phyloP scores from a whole-genome alignment of 1,140 invertebrate genomes.

The Dinothrombium tinctorium region DNA sequence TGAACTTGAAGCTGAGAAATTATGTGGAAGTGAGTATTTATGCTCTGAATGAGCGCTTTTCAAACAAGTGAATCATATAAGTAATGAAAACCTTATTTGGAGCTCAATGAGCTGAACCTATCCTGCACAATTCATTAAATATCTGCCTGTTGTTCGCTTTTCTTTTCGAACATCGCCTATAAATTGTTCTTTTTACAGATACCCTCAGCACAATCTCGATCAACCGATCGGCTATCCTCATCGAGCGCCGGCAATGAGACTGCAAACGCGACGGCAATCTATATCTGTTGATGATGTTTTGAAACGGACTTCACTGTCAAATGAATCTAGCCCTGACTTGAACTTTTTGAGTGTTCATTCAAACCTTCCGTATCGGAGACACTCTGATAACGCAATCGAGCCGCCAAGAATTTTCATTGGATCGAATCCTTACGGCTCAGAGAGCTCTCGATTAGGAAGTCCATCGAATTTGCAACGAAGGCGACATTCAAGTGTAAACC shows the following conservation, averaged over 20 bases:
- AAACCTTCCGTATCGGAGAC: constrained; percentile 43
- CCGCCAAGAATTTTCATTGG: constrained; percentile 42
- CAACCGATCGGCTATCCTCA: constrained; percentile 13
- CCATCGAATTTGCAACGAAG: constrained; percentile 41
- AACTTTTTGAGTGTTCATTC: constrained; percentile 61
- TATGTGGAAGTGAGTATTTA: too few relatives aligned
- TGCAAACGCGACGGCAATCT: constrained; percentile 16
- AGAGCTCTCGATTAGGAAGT: constrained; percentile 46
- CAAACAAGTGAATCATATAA: too few relatives aligned
- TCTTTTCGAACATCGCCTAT: too few relatives aligned
- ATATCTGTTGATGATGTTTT: constrained; percentile 18
- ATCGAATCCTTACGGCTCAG: constrained; percentile 21
- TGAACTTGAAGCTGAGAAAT: too few relatives aligned
- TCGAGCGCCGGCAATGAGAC: constrained; percentile 15
- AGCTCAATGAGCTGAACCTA: too few relatives aligned
- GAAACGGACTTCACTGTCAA: constrained; percentile 21
- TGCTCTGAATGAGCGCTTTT: too few relatives aligned
- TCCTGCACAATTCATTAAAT: too few relatives aligned
- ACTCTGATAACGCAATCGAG: constrained; percentile 62
- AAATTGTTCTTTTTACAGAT: background rate
- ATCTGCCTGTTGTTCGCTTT: too few relatives aligned
- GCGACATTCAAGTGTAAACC: constrained; percentile 64
- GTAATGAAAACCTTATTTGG: too few relatives aligned
- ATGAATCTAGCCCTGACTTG: constrained; percentile 49
- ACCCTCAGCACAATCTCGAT: constrained; percentile 1